Base-by-base conservation (phyloP, 2,888 invertebrate species). In the Parnassius smintheus region DNA sequence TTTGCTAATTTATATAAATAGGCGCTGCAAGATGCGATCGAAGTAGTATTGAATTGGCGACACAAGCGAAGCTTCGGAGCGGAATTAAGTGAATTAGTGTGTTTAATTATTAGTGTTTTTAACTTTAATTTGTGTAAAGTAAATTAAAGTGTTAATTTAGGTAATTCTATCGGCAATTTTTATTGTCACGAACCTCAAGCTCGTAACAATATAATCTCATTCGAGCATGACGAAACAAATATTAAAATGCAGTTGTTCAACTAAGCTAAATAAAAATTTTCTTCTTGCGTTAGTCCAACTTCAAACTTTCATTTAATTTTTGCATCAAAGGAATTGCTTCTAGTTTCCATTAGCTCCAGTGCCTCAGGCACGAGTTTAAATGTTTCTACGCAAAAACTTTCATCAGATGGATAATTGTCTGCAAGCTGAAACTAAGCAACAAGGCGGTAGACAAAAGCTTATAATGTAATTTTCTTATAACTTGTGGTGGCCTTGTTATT, bases 401-500 rank as follows among this genome's bases (percentile, higher is more conserved):
- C n/a, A 22, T 55, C 42, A 49, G 42, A 25, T 49, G 9, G 54
- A 61, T 61, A 50, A 61, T 42, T 44, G 44, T 55, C 44, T 55
- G 9, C 49, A 42, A 7, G 22, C 49, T 18, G 55, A 35, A 35
- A 7, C 35, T 35, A 7, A 35, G 35, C 35, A 35, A 35, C 35
- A 35, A 4, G 35, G 35, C 35, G 35, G 35, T 35, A 35, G 35
- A 35, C 35, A 35, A 35, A 56, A 48, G 22, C 35, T 56, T 48
- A 35, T 10, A 8, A 25, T 10, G 46, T 7, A 18, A 9, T 18
- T 9, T 44, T 25, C 44, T 45, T 50, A 12, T 42, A 35, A 35
- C 35, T 35, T 7, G 35, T 4, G 35, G 35, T 35, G 7, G 35
- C 35, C 35, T 50, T 18, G 42, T 0, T 50, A 12, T 67, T 75